phyloP scores from a whole-genome alignment of 2,797 vertebrate species.

The Peromyscus eremicus region DNA sequence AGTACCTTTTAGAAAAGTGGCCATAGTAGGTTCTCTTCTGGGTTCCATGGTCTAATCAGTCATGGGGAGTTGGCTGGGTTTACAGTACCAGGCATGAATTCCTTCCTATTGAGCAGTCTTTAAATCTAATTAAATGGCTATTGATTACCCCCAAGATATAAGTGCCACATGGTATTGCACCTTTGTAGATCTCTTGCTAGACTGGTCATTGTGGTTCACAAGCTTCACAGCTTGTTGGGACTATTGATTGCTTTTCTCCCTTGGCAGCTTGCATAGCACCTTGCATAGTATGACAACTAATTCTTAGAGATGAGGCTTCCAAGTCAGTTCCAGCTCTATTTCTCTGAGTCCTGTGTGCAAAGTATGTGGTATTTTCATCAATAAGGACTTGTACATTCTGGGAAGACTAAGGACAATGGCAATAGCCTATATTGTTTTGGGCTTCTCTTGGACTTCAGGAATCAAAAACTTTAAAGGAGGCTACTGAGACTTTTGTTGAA shows the following conservation, averaged over 20 bases:
- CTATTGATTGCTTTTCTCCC: background rate
- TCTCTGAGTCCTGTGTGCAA: background rate
- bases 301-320: background rate
- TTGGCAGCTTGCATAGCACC: background rate
- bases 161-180: background rate
- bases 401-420: background rate
- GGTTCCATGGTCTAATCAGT: background rate
- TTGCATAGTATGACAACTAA: background rate
- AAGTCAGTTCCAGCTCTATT: background rate
- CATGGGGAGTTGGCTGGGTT: background rate
- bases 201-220: background rate
- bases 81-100: background rate
- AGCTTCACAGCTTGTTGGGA: no score
- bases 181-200: background rate
- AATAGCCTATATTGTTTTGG: no score
- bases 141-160: background rate
- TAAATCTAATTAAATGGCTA: background rate
- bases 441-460: background rate
- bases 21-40: background rate
- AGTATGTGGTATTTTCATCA: background rate
- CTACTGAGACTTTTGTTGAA: background rate
- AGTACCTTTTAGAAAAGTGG: background rate
- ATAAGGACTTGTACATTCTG: background rate
- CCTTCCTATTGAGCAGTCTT: background rate
- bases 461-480: background rate